Base-by-base conservation (phyloP, 2,797 vertebrate species). In the Siniperca scherzeri region DNA sequence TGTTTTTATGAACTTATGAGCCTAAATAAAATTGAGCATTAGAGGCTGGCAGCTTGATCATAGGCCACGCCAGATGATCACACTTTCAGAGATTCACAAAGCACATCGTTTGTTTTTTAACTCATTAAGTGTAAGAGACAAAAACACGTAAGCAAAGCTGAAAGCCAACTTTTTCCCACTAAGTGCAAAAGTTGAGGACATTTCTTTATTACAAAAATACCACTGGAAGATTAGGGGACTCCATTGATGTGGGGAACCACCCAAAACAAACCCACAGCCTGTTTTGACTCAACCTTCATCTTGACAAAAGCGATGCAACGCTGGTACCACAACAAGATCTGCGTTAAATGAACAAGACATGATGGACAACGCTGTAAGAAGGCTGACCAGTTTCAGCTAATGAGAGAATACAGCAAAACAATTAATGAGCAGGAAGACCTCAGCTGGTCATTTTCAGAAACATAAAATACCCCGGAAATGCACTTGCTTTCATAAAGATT, bases 181-280 rank as follows among this genome's bases (percentile, higher is more conserved):
- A 59, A 78, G 60, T 65, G 55, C 25, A 61, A 40, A 42, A 33
- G 50, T 0, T 21, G 22, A 65, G 30, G 56, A 60, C 42, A 44
- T 13, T 53, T 17, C 17, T 70, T 70, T 71, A 55, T 52, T 50
- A 70, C 60, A 57, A 53, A 71, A 71, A 66, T 33, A 74, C 73
- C 59, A 74, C 36, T 77, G 74, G 55, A 74, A 65, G 66, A 81
- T 70, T 25, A 77, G 30, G 70, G 40, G 69, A 67, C 52, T 81
- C 27, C 57, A 76, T 77, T 77, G 52, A 87, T 83, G 77, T 81
- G 78, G 83, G 77, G 22, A 82, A 76, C 66, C 71, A 71, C 74
- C 74, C 11, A 78, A 61, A 78, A 74, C 44, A 50, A 56, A 73
- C 21, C 69, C 57, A 72, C 57, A 82, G 50, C 11, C 27, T 7